Base-by-base conservation (phyloP, 2,797 vertebrate species). In the Cynopterus sphinx region DNA sequence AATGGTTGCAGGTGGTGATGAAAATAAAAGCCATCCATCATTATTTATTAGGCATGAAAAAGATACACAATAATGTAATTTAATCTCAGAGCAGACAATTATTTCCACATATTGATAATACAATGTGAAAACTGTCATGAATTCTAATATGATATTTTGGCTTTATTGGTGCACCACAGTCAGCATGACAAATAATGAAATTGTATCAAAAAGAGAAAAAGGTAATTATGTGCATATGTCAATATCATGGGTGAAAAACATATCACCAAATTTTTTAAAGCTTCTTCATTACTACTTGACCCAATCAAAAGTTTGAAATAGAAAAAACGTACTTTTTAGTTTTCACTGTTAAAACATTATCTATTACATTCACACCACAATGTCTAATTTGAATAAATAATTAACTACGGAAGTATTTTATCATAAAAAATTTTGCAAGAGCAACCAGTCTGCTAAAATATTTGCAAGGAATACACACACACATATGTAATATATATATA, bases 31-130 rank as follows among this genome's bases (percentile, higher is more conserved):
- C 99, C 99, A 99, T 99, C 99, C 99, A 99, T 99, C 99, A 99
- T 99, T 99, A 99, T 99, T 99, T 99, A 99, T 99, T 99, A 99
- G 99, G 99, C 99, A 99, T 99, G 99, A 99, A 99, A 99, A 99
- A 99, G 99, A 99, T 99, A 99, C 99, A 99, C 99, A 99, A 99
- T 99, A 99, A 99, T 99, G 99, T 99, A 99, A 99, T 99, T 99
- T 99, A 99, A 99, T 99, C 99, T 99, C 97, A 98, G 99, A 99
- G 99, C 99, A 99, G 99, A 99, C 99, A 99, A 99, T 99, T 99
- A 99, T 99, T 99, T 99, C 99, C 99, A 99, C 99, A 99, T 99
- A 99, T 99, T 99, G 99, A 99, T 99, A 99, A 99, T 99, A 98
- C 99, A 99, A 99, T 99, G 99, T 99, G 99, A 99, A 99, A 99